Evolutionary conservation across 2,113 vertebrate genomes (phyloP).

Genomic region (Sapayoa aenigma): DNA sequence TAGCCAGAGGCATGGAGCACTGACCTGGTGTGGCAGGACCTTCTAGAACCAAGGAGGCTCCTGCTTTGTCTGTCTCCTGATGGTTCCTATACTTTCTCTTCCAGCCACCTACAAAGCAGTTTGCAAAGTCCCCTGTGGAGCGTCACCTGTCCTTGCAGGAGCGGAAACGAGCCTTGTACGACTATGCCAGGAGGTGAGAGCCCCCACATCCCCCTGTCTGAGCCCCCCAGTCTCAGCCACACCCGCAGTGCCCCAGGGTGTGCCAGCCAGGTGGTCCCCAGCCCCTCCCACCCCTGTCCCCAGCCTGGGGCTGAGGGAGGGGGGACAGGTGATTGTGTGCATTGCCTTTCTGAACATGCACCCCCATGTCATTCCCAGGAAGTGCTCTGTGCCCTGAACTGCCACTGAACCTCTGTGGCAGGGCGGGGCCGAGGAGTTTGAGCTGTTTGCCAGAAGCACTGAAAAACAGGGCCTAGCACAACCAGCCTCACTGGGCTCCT

Average conservation of each 20-base stretch:
- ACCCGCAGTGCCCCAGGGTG: background rate
- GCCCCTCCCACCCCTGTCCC: too few relatives aligned
- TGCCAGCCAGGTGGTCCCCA: background rate
- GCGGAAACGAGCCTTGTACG: conserved; percentile 89
- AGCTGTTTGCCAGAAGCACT: background rate
- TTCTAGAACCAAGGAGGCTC: background rate
- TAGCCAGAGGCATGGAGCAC: background rate
- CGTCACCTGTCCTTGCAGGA: conserved; percentile 95
- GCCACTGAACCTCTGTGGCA: background rate
- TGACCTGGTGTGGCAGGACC: fast-evolving
- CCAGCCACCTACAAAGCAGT: conserved; percentile 41
- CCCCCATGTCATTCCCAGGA: background rate
- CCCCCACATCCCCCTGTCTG: background rate
- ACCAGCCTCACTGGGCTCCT: background rate
- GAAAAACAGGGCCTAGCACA: background rate
- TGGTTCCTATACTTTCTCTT: background rate
- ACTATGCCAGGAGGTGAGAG: conserved; percentile 91
- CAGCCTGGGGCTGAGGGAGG: too few relatives aligned
- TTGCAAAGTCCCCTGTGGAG: conserved; percentile 87
- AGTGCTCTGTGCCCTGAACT: background rate
- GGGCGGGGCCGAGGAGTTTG: background rate
- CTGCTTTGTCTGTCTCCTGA: background rate
- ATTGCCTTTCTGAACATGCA: background rate
- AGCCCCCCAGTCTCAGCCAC: background rate
- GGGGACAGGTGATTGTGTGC: background rate